A percentile compares a stretch with the other conserved stretches of the same genome.
Evolutionary conservation across 2,797 vertebrate species (phyloP).

Genomic region (Microhierax caerulescens): DNA sequence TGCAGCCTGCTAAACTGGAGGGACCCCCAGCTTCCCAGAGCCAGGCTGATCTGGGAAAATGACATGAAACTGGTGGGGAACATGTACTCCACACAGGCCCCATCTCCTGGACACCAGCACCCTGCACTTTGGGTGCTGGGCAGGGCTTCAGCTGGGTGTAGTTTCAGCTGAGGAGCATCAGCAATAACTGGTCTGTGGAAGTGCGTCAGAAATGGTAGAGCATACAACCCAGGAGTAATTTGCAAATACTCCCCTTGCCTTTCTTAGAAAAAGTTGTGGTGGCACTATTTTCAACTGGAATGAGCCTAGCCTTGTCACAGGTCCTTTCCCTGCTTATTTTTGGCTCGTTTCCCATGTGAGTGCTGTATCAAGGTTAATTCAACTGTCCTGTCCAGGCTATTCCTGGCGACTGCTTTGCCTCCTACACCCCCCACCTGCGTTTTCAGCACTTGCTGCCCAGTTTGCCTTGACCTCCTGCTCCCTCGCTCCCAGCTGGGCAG

Average conservation of each 20-base stretch:
- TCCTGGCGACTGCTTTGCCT: not conserved
- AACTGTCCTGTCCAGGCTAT: fast-evolving
- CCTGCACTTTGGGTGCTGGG: fast-evolving
- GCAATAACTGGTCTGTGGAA: fast-evolving
- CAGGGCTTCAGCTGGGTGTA: not conserved
- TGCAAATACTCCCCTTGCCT: not conserved
- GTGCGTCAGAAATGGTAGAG: fast-evolving
- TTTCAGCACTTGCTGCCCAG: fast-evolving
- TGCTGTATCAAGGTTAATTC: not conserved
- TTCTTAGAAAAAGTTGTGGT: not conserved
- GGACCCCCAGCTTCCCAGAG: fast-evolving
- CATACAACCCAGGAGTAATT: fast-evolving
- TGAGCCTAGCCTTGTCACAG: not conserved
- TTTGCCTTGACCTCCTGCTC: not conserved
- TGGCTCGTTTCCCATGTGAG: fast-evolving
- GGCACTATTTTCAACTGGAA: not conserved
- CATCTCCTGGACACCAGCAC: no score
- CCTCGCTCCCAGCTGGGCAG: fast-evolving
- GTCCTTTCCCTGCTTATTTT: not conserved
- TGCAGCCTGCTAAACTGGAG: not conserved
- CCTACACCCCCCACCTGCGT: fast-evolving
- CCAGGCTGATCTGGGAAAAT: not conserved
- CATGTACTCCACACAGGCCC: fast-evolving
- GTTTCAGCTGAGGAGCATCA: not conserved
- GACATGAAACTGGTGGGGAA: fast-evolving